Evolutionary conservation across 2,888 invertebrate genomes (phyloP).

Genomic region (Bhutanitis thaidina): DNA sequence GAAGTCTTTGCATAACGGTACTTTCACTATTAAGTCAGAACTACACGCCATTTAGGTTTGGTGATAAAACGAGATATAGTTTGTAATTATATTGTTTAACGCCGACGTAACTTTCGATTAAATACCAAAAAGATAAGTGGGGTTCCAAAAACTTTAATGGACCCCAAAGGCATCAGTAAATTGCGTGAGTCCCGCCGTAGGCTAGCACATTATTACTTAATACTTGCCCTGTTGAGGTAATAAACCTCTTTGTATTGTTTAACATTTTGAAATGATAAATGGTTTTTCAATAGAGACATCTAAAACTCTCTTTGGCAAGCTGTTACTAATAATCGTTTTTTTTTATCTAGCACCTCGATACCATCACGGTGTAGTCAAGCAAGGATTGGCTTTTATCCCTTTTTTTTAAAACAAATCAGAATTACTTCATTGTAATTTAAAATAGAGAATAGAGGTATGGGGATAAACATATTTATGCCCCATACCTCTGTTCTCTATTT

Average conservation of each 20-base stretch:
- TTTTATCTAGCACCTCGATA: too few species aligned
- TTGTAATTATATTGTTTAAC: conserved; percentile 22
- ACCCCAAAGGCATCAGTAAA: conserved; percentile 36
- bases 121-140: conserved; percentile 35
- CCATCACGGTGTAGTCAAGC: too few species aligned
- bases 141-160: conserved; percentile 36
- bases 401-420: too few species aligned
- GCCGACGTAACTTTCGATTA: conserved; percentile 25
- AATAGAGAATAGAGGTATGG: too few species aligned
- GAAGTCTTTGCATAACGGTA: conserved; percentile 17
- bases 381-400: too few species aligned
- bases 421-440: too few species aligned
- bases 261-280: conserved; percentile 32
- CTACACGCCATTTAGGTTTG: conserved; percentile 5
- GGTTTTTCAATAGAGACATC: conserved; percentile 35
- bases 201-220: conserved; percentile 40
- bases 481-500: too few species aligned
- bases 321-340: conserved; percentile 3
- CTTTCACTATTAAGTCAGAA: conserved; percentile 15
- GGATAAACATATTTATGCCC: too few species aligned
- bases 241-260: conserved; percentile 30
- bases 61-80: conserved; percentile 23
- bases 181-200: conserved; percentile 40
- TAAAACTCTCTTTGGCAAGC: conserved; percentile 8
- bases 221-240: conserved; percentile 29